Base-by-base conservation (phyloP, 2,797 vertebrate species). In the Okamejei kenojei region DNA sequence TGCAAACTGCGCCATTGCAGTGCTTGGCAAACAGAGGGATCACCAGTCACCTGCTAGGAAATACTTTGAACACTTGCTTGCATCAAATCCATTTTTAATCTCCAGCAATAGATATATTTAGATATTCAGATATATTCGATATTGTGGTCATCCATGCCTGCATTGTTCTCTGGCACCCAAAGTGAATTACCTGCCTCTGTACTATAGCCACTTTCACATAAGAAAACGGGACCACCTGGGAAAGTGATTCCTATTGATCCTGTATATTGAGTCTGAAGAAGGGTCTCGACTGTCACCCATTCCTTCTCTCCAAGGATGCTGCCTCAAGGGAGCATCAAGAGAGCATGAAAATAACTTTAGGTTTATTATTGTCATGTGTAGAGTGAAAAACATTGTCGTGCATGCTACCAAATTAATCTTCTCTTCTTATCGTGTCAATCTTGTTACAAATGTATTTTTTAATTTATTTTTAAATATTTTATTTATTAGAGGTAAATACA, bases 1-100 rank as follows among this genome's bases (percentile, higher is more conserved):
- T n/a, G 58, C 82, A 88, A 88, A n/a, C 81, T 84, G 54, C 29
- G 23, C 17, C 4, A 61, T 63, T 61, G 23, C 11, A 19, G 6
- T 65, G 80, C 26, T 88, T 65, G n/a, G n/a, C 61, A 88, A 88
- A 88, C 29, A 88, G 82, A 32, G 6, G 84, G 84, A 17, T n/a
- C 19, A n/a, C 61, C 2, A 32, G 7, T 61, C 61, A 88, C 15
- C 63, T 88, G 61, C 17, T 68, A 32, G 21, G 81, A 29, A 84
- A 61, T 26, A 84, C 26, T 88, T 88, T 63, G 15, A 65, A 13
- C 13, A 61, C 15, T 63, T n/a, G 82, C 13, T 86, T 35, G n/a
- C 63, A 32, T 15, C 84, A 68, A 65, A 21, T 32, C 32, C n/a
- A 68, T 3, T 6, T 68, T 35, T 68, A 65, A 88, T 32, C 17